phyloP scores from a whole-genome alignment of 1,140 invertebrate species.

The Drosophila santomea region DNA sequence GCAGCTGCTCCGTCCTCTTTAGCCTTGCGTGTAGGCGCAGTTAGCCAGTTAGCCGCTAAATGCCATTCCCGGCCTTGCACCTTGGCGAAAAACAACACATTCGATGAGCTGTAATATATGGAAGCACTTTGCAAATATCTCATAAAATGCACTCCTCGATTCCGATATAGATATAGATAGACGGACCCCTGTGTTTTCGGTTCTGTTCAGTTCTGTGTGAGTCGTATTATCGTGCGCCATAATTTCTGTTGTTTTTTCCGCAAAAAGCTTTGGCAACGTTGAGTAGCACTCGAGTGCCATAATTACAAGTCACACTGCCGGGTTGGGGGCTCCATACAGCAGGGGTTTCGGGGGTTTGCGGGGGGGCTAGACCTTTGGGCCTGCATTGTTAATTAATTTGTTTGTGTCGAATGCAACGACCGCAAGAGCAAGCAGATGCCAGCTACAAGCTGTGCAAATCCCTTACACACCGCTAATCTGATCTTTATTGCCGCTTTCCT shows the following conservation, averaged over 20 bases:
- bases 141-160: slow-evolving; percentile 48
- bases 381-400: slow-evolving; percentile 82
- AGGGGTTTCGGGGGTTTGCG: not conserved
- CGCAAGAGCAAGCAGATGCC: slow-evolving; percentile 39
- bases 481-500: slow-evolving; percentile 33
- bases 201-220: slow-evolving; percentile 1
- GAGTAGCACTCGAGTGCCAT: slow-evolving; percentile 77
- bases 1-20: slow-evolving; percentile 3
- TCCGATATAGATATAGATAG: slow-evolving; percentile 19
- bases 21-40: slow-evolving; percentile 40
- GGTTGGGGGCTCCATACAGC: slow-evolving; percentile 4
- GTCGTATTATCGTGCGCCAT: slow-evolving; percentile 61
- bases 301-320: slow-evolving; percentile 64
- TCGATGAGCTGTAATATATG: slow-evolving; percentile 27
- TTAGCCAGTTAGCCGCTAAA: slow-evolving; percentile 56
- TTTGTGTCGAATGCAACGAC: slow-evolving; percentile 55
- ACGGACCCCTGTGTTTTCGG: slow-evolving; percentile 6
- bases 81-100: slow-evolving; percentile 32
- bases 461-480: slow-evolving; percentile 41
- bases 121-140: slow-evolving; percentile 48
- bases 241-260: slow-evolving; percentile 64
- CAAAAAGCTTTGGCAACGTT: slow-evolving; percentile 41
- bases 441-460: slow-evolving; percentile 53
- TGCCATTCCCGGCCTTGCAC: slow-evolving; percentile 57
- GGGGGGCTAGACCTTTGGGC: slow-evolving; percentile 15